A percentile compares a stretch with the other conserved stretches of the same genome.
phyloP scores from a whole-genome alignment of 2,113 vertebrate species.

The Pithys albifrons region DNA sequence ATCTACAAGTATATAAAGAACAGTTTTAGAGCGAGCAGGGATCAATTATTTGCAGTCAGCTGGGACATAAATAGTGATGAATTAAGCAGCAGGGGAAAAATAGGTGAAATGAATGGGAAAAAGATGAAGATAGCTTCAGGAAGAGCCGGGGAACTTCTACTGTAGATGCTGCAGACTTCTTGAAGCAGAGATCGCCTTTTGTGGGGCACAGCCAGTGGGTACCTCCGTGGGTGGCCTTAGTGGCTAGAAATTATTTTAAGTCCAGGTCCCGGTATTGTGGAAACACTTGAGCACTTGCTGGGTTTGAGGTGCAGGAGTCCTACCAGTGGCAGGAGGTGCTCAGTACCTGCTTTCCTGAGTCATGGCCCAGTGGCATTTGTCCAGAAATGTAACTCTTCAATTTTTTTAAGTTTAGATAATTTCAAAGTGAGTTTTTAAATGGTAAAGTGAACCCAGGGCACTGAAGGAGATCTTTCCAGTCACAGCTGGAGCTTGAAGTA shows the following conservation, averaged over 20 bases:
- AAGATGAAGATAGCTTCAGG: not conserved
- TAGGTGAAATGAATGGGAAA: not conserved
- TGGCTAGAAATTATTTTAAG: not conserved
- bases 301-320: not conserved
- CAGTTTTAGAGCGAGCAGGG: not conserved
- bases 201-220: no score
- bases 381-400: not conserved
- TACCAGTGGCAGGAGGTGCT: not conserved
- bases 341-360: not conserved
- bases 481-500: not conserved
- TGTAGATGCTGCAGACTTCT: not conserved
- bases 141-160: not conserved
- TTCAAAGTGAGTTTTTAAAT: not conserved
- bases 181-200: not conserved
- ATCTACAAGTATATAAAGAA: conserved; percentile 6
- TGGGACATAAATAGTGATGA: conserved; percentile 17
- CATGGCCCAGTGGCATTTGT: fast-evolving
- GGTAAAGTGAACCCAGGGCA: not conserved
- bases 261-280: not conserved
- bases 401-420: not conserved
- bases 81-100: not conserved
- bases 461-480: not conserved
- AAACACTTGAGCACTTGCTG: not conserved
- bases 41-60: conserved; percentile 17
- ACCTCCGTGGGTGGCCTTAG: not conserved